phyloP scores from a whole-genome alignment of 2,797 vertebrate genomes.

The Acipenser oxyrinchus region DNA sequence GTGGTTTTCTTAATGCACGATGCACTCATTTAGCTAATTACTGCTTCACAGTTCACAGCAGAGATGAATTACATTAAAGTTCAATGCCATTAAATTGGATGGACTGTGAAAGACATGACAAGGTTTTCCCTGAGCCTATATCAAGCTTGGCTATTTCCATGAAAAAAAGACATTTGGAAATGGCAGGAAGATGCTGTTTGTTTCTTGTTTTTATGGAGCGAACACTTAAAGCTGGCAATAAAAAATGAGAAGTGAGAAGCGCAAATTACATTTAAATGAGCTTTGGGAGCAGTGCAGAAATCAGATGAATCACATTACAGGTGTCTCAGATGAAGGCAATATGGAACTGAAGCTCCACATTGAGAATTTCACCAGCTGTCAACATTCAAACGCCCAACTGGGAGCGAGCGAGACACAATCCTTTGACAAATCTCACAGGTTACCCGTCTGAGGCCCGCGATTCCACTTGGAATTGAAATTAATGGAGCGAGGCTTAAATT shows the following conservation, averaged over 20 bases:
- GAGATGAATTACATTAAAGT: too few species aligned
- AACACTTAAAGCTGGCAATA: not conserved
- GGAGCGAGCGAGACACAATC: constrained; percentile 40
- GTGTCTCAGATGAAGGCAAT: constrained; percentile 43
- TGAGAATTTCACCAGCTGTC: constrained; percentile 52
- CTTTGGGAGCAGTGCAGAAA: constrained; percentile 44
- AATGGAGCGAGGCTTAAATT: constrained; percentile 36
- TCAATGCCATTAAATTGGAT: too few species aligned
- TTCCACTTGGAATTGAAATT: constrained; percentile 39
- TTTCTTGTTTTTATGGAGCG: not conserved
- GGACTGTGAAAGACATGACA: too few species aligned
- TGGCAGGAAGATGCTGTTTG: not conserved
- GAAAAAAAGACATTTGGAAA: too few species aligned
- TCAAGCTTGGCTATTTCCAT: too few species aligned
- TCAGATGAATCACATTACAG: constrained; percentile 45
- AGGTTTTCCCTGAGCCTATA: too few species aligned
- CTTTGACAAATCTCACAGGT: constrained; percentile 44
- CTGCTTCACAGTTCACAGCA: too few species aligned
- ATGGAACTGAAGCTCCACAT: constrained; percentile 37
- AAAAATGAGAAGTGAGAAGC: constrained; percentile 28
- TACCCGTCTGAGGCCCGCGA: constrained; percentile 32
- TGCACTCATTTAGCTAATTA: too few species aligned
- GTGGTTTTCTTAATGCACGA: too few species aligned
- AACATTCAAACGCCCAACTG: constrained; percentile 43
- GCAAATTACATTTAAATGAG: constrained; percentile 46